These are phyloP conservation scores for Siniperca obscura DNA, from an alignment of 2,797 vertebrate species.

Conservation along the genomic window DNA sequence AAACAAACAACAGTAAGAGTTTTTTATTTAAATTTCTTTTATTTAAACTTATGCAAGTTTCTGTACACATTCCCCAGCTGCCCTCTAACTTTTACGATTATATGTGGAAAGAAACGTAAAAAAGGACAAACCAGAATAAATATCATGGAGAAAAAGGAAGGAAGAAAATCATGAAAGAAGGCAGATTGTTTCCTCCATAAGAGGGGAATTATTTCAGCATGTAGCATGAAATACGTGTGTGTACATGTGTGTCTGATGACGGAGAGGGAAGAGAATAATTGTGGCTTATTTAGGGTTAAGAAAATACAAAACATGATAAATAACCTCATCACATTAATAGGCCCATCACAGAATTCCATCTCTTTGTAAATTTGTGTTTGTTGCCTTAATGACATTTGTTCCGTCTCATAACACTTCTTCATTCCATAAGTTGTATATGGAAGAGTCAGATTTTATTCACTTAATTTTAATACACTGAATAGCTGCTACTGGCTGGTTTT, in stretches of 20 bases:
- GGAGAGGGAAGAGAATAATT: background rate
- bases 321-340: background rate
- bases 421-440: slow-evolving; percentile 23
- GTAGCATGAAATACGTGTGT: background rate
- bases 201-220: background rate
- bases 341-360: slow-evolving; percentile 16
- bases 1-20: slow-evolving; percentile 6
- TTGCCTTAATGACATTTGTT: slow-evolving; percentile 38
- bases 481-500: slow-evolving; percentile 12
- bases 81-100: background rate
- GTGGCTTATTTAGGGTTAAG: background rate
- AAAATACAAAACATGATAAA: background rate
- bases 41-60: background rate
- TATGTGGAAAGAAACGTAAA: background rate
- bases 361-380: slow-evolving; percentile 25
- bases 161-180: background rate
- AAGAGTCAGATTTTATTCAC: slow-evolving; percentile 24
- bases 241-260: background rate
- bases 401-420: slow-evolving; percentile 21
- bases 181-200: background rate
- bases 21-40: background rate
- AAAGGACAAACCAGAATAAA: background rate
- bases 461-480: slow-evolving; percentile 25
- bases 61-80: background rate
- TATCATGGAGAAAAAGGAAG: background rate